Percentiles rank a stretch among this genome's conserved stretches.
Evolutionary conservation across 2,797 vertebrate species (phyloP).

Genomic region (Notoglanidium macrostoma): DNA sequence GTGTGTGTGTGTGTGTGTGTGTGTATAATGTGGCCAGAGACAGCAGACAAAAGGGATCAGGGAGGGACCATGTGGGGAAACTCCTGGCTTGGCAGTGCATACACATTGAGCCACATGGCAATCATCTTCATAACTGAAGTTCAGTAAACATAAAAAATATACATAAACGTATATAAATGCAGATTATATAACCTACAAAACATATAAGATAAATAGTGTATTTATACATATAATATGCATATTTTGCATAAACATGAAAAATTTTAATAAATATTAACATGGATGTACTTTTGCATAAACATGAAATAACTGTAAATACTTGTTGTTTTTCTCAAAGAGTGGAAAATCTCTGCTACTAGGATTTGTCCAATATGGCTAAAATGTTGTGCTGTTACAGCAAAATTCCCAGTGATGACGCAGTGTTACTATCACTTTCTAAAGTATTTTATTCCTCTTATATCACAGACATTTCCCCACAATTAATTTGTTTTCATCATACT

Average conservation of each 20-base stretch:
- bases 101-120: slow-evolving; percentile 55
- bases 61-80: slow-evolving; percentile 70
- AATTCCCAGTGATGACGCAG: neutral
- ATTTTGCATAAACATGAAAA: neutral
- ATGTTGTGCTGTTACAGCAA: neutral
- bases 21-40: slow-evolving; percentile 52
- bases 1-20: slow-evolving; percentile 9
- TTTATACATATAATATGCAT: neutral
- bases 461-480: neutral
- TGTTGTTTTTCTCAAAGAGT: neutral
- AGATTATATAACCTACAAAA: neutral
- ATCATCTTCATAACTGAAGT: slow-evolving; percentile 7
- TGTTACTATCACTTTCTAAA: neutral
- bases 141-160: neutral
- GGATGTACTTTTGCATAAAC: neutral
- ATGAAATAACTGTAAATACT: neutral
- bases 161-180: neutral
- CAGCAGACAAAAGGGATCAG: slow-evolving; percentile 73
- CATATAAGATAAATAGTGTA: neutral
- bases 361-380: neutral
- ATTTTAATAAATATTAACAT: neutral
- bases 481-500: neutral
- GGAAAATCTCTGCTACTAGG: neutral
- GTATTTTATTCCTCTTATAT: neutral
- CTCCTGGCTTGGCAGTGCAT: slow-evolving; percentile 67